Base-by-base conservation (phyloP, 2,888 invertebrate genomes). In the Drosophila mayaguana region DNA sequence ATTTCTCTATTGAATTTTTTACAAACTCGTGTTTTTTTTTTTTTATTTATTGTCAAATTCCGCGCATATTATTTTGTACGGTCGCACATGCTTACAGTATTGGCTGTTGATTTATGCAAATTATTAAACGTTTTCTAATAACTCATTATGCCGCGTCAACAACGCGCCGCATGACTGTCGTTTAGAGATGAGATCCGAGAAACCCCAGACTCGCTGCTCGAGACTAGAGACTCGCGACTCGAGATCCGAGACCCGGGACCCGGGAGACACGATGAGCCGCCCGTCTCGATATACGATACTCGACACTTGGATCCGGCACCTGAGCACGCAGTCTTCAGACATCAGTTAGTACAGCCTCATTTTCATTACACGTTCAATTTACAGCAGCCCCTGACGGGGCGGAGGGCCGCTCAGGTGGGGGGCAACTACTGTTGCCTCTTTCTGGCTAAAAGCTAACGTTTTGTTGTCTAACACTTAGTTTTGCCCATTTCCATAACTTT, bases 111-210 rank as follows among this genome's bases (percentile, higher is more conserved):
- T 78, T 87, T 88, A 88, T 88, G 87, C 80, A 88, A 88, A 88
- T 90, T 80, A 87, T 76, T 84, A 84, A 88, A 84, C 90, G 88
- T 89, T 88, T 88, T 89, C 87, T 90, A 88, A 88, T 88, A 88
- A 88, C 87, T 88, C 90, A 88, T 88, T 88, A 88, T 88, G 87
- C 89, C 77, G 85, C 90, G 90, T 82, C 87, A 88, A 90, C 88
- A 88, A 79, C 76, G 82, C 69, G 66, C 59, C 86, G 78, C 84
- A 84, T 84, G 84, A 88, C 88, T 84, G 80, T 80, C 79, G 74
- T 48, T 75, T 81, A 66, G 43, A 56, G 63, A 69, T 60, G 59
- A 68, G 66, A 28, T 28, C 25, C n/a, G 40, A 48, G 56, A 65
- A 63, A 18, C 32, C 20, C 16, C 42, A 38, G 36, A 22, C 16